These are phyloP conservation scores for Lamellibrachia columna DNA, from an alignment of 2,888 invertebrate species.

Conservation along the genomic window DNA sequence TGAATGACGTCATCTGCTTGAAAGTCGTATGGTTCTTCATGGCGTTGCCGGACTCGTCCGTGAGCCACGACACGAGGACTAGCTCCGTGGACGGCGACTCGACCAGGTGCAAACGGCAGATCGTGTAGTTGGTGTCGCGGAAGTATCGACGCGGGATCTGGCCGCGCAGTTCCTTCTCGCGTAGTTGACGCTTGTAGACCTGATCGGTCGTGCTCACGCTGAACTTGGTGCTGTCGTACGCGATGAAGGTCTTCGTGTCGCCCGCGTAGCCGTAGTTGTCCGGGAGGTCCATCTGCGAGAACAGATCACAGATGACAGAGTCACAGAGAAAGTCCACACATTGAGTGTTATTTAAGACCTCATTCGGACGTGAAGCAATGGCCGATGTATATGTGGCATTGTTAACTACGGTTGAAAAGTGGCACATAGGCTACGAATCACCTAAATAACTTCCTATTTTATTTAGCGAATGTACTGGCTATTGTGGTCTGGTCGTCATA, in stretches of 20 bases:
- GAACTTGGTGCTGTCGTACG: background rate
- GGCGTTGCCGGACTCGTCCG: background rate
- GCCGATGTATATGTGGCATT: background rate
- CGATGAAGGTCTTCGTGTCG: slow-evolving; percentile 12
- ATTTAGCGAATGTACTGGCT: background rate
- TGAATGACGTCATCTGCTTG: background rate
- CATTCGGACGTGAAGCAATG: background rate
- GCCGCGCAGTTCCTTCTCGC: background rate
- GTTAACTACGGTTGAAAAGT: background rate
- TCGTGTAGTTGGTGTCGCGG: background rate
- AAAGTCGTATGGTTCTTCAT: background rate
- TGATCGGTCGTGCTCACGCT: background rate
- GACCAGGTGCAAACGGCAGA: background rate
- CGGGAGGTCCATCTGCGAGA: background rate
- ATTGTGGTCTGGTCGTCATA: background rate
- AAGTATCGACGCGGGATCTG: background rate
- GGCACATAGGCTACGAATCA: background rate
- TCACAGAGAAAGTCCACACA: background rate
- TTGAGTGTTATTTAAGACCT: background rate
- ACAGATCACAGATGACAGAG: background rate
- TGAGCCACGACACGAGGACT: background rate
- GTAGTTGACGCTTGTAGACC: background rate
- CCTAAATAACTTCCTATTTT: too few relatives aligned
- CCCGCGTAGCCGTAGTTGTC: background rate
- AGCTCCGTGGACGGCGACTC: background rate